Evolutionary conservation across 2,888 invertebrate species (phyloP).

Genomic region (Eristalis intricaria): DNA sequence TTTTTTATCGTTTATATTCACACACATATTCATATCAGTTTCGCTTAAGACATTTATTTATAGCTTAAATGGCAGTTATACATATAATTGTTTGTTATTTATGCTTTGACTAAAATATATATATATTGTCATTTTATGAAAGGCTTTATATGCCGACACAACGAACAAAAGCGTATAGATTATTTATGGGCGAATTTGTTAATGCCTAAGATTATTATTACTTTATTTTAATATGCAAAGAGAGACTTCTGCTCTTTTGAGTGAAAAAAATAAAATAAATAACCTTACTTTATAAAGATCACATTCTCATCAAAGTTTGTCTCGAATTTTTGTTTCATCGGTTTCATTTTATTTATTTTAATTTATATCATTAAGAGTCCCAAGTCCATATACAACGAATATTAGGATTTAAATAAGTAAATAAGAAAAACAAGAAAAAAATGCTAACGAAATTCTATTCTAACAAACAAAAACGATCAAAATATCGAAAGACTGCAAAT

Average conservation of each 20-base stretch:
- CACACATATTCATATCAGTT: conserved; percentile 4
- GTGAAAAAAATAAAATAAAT: background rate
- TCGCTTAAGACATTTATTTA: conserved; percentile 48
- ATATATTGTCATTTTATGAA: background rate
- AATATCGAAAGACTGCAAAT: conserved; percentile 47
- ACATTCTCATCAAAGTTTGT: conserved; percentile 7
- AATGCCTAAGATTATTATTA: conserved; percentile 4
- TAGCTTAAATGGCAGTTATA: conserved; percentile 59
- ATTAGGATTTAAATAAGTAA: conserved; percentile 26
- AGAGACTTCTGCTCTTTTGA: background rate
- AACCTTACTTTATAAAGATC: background rate
- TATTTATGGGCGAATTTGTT: background rate
- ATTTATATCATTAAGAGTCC: conserved; percentile 41
- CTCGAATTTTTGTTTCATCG: conserved; percentile 20
- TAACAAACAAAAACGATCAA: conserved; percentile 19
- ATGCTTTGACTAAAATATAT: conserved; percentile 24
- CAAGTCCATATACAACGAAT: conserved; percentile 66
- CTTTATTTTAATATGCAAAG: background rate
- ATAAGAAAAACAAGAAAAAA: background rate
- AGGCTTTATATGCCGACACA: background rate
- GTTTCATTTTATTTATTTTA: conserved; percentile 54
- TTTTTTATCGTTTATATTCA: background rate
- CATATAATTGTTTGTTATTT: conserved; percentile 36
- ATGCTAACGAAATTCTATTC: conserved; percentile 17
- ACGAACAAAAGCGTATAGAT: conserved; percentile 2